These are phyloP conservation scores for Melipona bicolor DNA, from an alignment of 2,888 invertebrate species.

Conservation along the genomic window DNA sequence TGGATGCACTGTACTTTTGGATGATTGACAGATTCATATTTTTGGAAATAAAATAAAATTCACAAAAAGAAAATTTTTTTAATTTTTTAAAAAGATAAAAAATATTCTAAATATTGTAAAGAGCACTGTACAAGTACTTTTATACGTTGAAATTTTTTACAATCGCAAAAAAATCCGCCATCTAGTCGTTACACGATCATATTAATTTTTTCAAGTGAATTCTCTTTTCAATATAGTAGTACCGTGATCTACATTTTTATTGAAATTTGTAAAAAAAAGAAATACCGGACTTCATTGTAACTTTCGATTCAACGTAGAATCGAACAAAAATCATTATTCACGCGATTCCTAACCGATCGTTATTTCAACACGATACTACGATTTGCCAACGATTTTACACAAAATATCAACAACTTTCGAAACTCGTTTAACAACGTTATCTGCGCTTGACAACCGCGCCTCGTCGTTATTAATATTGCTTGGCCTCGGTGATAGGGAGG, in stretches of 20 bases:
- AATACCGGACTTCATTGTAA: not conserved
- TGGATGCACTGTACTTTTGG: no score
- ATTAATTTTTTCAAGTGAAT: not conserved
- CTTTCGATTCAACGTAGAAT: not conserved
- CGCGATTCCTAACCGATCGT: conserved; percentile 34
- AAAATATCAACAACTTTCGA: conserved; percentile 45
- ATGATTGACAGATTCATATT: no score
- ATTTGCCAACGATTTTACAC: conserved; percentile 28
- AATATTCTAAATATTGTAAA: no score
- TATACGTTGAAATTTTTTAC: no score
- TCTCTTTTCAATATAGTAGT: not conserved
- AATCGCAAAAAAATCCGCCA: no score
- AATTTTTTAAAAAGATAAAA: no score
- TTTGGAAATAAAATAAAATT: no score
- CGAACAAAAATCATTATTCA: not conserved
- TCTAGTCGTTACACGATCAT: no score
- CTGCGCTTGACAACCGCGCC: conserved; percentile 62
- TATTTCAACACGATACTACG: conserved; percentile 19
- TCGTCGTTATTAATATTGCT: conserved; percentile 63
- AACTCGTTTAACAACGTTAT: conserved; percentile 39
- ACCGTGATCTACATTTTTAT: not conserved
- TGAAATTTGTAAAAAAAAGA: not conserved
- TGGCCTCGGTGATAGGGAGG: conserved; percentile 22
- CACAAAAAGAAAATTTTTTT: no score
- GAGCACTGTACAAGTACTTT: no score